Evolutionary conservation across 1,140 invertebrate species (phyloP).

Genomic region (Steinernema feltiae): DNA sequence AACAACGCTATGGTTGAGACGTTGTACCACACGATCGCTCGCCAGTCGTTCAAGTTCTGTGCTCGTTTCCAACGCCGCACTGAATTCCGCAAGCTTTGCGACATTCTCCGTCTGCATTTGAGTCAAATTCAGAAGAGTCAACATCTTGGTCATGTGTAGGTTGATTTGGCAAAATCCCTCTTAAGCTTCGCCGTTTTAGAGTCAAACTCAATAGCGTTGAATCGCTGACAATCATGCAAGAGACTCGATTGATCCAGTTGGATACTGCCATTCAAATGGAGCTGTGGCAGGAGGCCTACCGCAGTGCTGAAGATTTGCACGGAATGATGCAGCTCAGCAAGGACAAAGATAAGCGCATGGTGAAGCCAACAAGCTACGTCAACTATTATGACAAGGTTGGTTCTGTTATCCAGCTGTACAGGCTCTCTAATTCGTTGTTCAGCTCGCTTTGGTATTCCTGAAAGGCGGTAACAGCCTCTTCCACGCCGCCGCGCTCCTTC

Average conservation of each 20-base stretch:
- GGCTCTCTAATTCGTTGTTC: slow-evolving; percentile 66
- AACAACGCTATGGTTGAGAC: slow-evolving; percentile 68
- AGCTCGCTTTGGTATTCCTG: slow-evolving; percentile 95
- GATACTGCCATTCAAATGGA: slow-evolving; percentile 97
- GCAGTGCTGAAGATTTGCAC: slow-evolving; percentile 55
- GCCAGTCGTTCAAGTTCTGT: slow-evolving; percentile 88
- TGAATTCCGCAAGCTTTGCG: slow-evolving; percentile 95
- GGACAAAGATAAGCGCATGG: slow-evolving; percentile 57
- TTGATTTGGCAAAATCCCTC: slow-evolving; percentile 24
- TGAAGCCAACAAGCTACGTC: slow-evolving; percentile 55
- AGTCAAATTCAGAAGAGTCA: slow-evolving; percentile 52
- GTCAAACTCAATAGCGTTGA: slow-evolving; percentile 82
- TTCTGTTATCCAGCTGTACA: slow-evolving; percentile 11
- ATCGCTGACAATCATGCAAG: slow-evolving; percentile 91
- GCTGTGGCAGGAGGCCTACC: slow-evolving; percentile 74
- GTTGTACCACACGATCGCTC: slow-evolving; percentile 62
- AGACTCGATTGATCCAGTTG: slow-evolving; percentile 84
- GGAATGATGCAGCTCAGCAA: slow-evolving; percentile 56
- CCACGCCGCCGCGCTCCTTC: slow-evolving; percentile 90
- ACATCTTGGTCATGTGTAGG: slow-evolving; percentile 45
- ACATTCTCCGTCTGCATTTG: slow-evolving; percentile 66
- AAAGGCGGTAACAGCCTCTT: slow-evolving; percentile 96
- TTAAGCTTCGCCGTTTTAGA: neutral
- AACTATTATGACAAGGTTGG: slow-evolving; percentile 57
- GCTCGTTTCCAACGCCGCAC: slow-evolving; percentile 94